Evolutionary conservation across 2,797 vertebrate genomes (phyloP), one percentile per base, ranked within the genome.

Genomic region (Rousettus madagascariensis): DNA sequence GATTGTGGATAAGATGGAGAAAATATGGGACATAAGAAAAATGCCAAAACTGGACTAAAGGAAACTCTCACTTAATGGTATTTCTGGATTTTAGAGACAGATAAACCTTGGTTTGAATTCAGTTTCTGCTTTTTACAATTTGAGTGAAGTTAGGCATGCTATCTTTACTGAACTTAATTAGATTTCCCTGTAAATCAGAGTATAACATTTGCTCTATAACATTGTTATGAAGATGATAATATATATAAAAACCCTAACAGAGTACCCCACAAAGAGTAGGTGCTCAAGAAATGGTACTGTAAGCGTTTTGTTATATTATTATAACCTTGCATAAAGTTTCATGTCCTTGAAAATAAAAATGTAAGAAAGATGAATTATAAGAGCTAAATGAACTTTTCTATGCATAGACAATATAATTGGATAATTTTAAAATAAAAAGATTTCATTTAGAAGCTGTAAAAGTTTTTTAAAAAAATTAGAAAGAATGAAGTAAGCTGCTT

Each of bases 371-470:
- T 19, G 84, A 41, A 17, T 26, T 33, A 77, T 9, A 86, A 68
- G 43, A 53, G 6, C 51, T 80, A 61, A 63, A 41, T 33, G 3
- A 33, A 61, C 26, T 38, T 82, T 46, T 65, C 16, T 43, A 36
- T 69, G n/a, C 3, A 43, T 30, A n/a, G 28, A 79, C 53, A 8
- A 77, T 55, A 65, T 66, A 24, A 80, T 4, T 43, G 15, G 2
- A 59, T 7, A 80, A 51, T 55, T 71, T 89, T 74, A 4, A 89
- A 71, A 89, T 95, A 43, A 20, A 65, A 65, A 49, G 16, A 57
- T 36, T 77, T 49, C 26, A 28, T 30, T 91, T 65, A n/a, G 94
- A 96, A 95, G 4, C 11, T 95, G 51, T 53, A 22, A 80, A 92
- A 0, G 11, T 1, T 33, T 57, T 38, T 38, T 38, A 78, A 51